Percentiles rank a stretch among this genome's conserved stretches.
Conservation (phyloP, 2,113 vertebrate genomes). For the Phodopus roborovskii region DNA sequence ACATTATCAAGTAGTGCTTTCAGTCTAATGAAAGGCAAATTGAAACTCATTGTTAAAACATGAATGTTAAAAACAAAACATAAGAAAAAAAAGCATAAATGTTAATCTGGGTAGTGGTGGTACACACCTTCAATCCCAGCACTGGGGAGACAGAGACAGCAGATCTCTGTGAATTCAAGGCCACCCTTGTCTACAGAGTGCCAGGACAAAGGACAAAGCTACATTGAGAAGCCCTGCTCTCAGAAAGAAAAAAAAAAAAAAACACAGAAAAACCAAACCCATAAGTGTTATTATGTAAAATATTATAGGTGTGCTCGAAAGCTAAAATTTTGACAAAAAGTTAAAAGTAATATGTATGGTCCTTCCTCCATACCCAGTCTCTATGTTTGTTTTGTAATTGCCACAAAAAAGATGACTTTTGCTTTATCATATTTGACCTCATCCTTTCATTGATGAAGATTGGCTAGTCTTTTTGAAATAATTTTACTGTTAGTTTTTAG, state of each 20-base stretch:
- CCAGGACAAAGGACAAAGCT: too few relatives aligned
- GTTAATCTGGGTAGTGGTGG: too few relatives aligned
- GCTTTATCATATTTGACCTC: background rate
- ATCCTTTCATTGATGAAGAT: background rate
- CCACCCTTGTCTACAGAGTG: too few relatives aligned
- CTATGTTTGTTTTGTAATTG: background rate
- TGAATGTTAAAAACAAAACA: too few relatives aligned
- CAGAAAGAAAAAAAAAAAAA: too few relatives aligned
- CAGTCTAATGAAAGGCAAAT: background rate
- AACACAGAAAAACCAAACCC: too few relatives aligned
- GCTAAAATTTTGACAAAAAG: constrained; percentile 1
- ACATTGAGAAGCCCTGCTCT: too few relatives aligned
- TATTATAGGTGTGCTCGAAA: background rate
- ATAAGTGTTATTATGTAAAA: constrained; percentile 17
- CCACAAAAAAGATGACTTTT: background rate
- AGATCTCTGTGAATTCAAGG: too few relatives aligned
- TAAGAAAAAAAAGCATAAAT: too few relatives aligned
- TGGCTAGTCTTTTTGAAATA: background rate
- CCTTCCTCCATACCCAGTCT: background rate
- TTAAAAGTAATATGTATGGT: too few relatives aligned
- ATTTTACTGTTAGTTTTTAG: constrained; percentile 18
- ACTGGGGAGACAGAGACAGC: too few relatives aligned
- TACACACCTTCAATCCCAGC: too few relatives aligned
- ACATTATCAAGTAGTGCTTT: constrained; percentile 5
- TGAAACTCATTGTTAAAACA: constrained; percentile 36